phyloP scores from a whole-genome alignment of 2,888 invertebrate genomes.

The Tachystola acroxantha region DNA sequence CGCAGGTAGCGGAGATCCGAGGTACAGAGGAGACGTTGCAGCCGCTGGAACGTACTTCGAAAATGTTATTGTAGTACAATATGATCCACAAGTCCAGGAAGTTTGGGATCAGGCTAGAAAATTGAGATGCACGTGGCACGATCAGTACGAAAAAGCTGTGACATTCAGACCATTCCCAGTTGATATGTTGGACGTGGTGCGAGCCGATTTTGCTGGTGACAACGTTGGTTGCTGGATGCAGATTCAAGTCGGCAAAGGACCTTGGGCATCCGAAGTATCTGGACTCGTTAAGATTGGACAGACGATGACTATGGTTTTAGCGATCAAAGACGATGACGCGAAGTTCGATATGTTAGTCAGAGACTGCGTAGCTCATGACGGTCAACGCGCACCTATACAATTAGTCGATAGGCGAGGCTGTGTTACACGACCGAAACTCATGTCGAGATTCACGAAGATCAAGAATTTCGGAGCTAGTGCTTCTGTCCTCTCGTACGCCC shows the following conservation, averaged over 20 bases:
- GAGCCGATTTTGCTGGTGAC: constrained; percentile 96
- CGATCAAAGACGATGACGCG: constrained; percentile 95
- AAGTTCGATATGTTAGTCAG: constrained; percentile 97
- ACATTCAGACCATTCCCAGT: constrained; percentile 97
- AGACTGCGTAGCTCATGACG: constrained; percentile 96
- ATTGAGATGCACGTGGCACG: constrained; percentile 95
- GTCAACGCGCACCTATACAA: constrained; percentile 95
- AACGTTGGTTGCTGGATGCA: constrained; percentile 99
- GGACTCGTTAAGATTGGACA: constrained; percentile 96
- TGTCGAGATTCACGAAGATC: constrained; percentile 96
- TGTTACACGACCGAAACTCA: constrained; percentile 93
- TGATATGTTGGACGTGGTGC: constrained; percentile 96
- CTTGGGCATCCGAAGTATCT: constrained; percentile 97
- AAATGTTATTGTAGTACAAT: constrained; percentile 95
- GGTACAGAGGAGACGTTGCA: constrained; percentile 92
- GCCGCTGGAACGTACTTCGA: constrained; percentile 96
- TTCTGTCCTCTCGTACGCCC: constrained; percentile 93
- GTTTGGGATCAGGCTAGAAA: constrained; percentile 97
- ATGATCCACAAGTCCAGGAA: constrained; percentile 95
- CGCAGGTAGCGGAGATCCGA: constrained; percentile 93
- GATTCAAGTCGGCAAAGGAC: constrained; percentile 96
- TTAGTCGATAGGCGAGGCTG: constrained; percentile 95
- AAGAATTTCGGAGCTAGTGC: constrained; percentile 97
- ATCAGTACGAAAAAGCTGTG: constrained; percentile 96
- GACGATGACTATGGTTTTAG: constrained; percentile 97